A percentile compares a stretch with the other conserved stretches of the same genome.
Evolutionary conservation across 2,797 vertebrate species (phyloP).

Genomic region (Hoplostethus atlanticus): DNA sequence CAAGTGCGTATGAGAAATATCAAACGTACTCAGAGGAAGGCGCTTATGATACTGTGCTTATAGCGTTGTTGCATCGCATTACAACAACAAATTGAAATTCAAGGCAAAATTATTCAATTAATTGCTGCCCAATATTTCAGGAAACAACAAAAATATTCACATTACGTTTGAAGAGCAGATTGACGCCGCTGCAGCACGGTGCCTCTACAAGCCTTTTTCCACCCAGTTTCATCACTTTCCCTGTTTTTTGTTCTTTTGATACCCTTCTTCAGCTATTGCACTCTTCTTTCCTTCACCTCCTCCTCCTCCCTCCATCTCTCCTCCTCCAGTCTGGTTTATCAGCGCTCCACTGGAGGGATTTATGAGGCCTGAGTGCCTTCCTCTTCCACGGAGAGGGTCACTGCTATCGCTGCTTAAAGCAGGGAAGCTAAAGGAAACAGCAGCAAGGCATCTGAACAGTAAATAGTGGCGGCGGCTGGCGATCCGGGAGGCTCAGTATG

Average conservation of each 20-base stretch:
- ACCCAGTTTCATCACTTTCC: constrained; percentile 59
- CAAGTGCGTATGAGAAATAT: constrained; percentile 43
- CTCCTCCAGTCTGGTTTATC: constrained; percentile 4
- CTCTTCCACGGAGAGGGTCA: not conserved
- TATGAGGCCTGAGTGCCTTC: constrained; percentile 19
- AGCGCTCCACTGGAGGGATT: constrained; percentile 23
- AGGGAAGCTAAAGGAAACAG: no score
- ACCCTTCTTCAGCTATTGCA: constrained; percentile 28
- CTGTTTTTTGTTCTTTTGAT: constrained; percentile 9
- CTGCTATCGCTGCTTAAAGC: constrained; percentile 1
- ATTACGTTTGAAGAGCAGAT: constrained; percentile 48
- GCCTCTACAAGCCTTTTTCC: constrained; percentile 21
- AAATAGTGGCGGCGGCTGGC: no score
- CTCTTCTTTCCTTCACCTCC: constrained; percentile 10
- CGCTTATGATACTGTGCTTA: constrained; percentile 46
- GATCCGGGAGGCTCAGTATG: not conserved
- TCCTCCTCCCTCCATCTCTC: not conserved
- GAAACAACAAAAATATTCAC: constrained; percentile 63
- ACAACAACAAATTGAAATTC: constrained; percentile 69
- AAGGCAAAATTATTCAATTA: constrained; percentile 67
- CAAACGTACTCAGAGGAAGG: constrained; percentile 46
- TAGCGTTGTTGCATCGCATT: constrained; percentile 63
- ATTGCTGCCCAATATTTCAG: constrained; percentile 55
- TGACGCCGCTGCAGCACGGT: constrained; percentile 67
- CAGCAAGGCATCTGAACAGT: no score